Evolutionary conservation across 2,888 invertebrate species (phyloP).

Genomic region (Laspeyria flexula): DNA sequence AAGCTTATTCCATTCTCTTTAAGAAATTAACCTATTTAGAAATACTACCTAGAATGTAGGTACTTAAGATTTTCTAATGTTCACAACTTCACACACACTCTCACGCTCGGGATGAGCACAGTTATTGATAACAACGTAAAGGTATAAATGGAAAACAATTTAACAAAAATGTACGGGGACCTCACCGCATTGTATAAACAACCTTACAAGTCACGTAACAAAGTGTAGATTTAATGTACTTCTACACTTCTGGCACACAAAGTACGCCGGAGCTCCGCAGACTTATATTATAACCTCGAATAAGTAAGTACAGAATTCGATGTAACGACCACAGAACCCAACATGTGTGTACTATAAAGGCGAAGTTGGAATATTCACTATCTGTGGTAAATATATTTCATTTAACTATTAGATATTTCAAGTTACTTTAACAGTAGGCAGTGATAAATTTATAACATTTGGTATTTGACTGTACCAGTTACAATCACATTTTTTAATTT

Average conservation of each 20-base stretch:
- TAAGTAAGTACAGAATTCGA: slow-evolving; percentile 26
- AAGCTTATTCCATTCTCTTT: slow-evolving; percentile 70
- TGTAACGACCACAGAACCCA: slow-evolving; percentile 42
- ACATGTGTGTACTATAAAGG: neutral
- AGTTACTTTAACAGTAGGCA: slow-evolving; percentile 52
- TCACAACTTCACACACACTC: slow-evolving; percentile 74
- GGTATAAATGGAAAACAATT: slow-evolving; percentile 61
- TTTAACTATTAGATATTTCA: slow-evolving; percentile 55
- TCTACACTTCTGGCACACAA: slow-evolving; percentile 10
- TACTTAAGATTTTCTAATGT: slow-evolving; percentile 74
- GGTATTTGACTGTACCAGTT: slow-evolving; percentile 50
- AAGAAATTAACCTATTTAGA: slow-evolving; percentile 77
- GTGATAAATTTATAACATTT: slow-evolving; percentile 55
- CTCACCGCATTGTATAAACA: slow-evolving; percentile 52
- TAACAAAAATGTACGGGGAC: slow-evolving; percentile 62
- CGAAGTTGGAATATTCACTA: slow-evolving; percentile 15
- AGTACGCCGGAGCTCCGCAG: slow-evolving; percentile 4
- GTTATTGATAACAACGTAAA: slow-evolving; percentile 62
- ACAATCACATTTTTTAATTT: slow-evolving; percentile 44
- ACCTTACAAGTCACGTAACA: slow-evolving; percentile 43
- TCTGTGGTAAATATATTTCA: slow-evolving; percentile 40
- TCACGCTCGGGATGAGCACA: slow-evolving; percentile 58
- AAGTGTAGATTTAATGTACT: slow-evolving; percentile 17
- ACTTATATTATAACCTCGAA: slow-evolving; percentile 1
- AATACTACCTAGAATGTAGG: slow-evolving; percentile 76